phyloP scores from a whole-genome alignment of 2,888 invertebrate species.

The Drosophila dives region DNA sequence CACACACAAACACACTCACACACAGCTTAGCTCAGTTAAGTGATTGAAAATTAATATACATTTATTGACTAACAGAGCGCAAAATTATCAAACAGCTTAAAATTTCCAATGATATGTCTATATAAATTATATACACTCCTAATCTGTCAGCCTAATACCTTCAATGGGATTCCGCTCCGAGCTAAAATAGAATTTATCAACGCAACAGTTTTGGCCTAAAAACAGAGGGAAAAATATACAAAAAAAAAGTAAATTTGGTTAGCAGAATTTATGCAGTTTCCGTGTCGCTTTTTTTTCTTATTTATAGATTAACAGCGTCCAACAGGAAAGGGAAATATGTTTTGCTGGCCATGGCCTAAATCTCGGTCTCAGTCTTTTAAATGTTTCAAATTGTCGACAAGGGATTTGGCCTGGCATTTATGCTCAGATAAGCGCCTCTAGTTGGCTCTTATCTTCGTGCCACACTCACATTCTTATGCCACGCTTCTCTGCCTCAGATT shows the following conservation, averaged over 20 bases:
- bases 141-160: slow-evolving; percentile 56
- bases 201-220: slow-evolving; percentile 64
- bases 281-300: slow-evolving; percentile 46
- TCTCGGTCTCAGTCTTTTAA: slow-evolving; percentile 75
- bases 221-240: neutral
- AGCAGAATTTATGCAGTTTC: slow-evolving; percentile 28
- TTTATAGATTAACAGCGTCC: slow-evolving; percentile 75
- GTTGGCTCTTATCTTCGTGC: slow-evolving; percentile 75
- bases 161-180: slow-evolving; percentile 55
- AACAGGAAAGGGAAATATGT: slow-evolving; percentile 62
- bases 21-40: slow-evolving; percentile 28
- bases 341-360: slow-evolving; percentile 32
- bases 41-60: slow-evolving; percentile 66
- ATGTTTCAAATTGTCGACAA: slow-evolving; percentile 83
- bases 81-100: slow-evolving; percentile 53
- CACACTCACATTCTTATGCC: slow-evolving; percentile 57
- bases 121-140: slow-evolving; percentile 19
- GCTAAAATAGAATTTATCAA: slow-evolving; percentile 51
- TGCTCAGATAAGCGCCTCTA: slow-evolving; percentile 78
- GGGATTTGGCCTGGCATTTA: slow-evolving; percentile 80
- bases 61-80: slow-evolving; percentile 36
- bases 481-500: slow-evolving; percentile 52
- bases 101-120: neutral
- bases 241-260: slow-evolving; percentile 14
- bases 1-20: neutral